A percentile compares a stretch with the other conserved stretches of the same genome.
Evolutionary conservation across 1,140 invertebrate genomes (phyloP).

Genomic region (Lamellibrachia luymesi): DNA sequence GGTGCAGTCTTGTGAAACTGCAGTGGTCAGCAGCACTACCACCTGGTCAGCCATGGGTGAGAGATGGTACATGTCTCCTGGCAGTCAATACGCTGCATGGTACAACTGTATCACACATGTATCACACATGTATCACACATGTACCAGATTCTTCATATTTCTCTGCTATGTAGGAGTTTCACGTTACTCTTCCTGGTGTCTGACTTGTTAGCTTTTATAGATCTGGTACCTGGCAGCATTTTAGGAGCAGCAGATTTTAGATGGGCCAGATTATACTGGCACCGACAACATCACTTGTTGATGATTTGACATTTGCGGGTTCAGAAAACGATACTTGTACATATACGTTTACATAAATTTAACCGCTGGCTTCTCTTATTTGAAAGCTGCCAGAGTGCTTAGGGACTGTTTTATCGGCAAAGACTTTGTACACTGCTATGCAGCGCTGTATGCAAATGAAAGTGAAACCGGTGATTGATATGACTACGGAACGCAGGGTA

Average conservation of each 20-base stretch:
- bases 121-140: not conserved
- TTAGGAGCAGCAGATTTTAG: not conserved
- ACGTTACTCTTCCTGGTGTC: not conserved
- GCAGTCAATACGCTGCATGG: not conserved
- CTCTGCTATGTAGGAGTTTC: not conserved
- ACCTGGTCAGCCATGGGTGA: not conserved
- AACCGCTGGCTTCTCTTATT: not conserved
- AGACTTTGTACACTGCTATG: not conserved
- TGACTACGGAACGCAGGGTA: not conserved
- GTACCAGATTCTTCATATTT: not conserved
- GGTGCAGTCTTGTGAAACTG: not conserved
- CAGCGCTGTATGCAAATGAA: not conserved
- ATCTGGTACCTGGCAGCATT: not conserved
- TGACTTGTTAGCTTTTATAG: not conserved
- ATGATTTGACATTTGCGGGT: not conserved
- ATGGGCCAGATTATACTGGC: not conserved
- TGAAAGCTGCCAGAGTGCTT: not conserved
- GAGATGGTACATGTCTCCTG: not conserved
- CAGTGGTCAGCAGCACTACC: not conserved
- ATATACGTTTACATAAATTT: conserved; percentile 2
- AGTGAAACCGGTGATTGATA: not conserved
- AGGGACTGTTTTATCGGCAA: not conserved
- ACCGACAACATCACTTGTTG: not conserved
- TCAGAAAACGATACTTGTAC: not conserved
- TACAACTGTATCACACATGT: not conserved